A percentile compares a stretch with the other conserved stretches of the same genome.
Conservation (phyloP, 2,113 vertebrate genomes). For the Piprites chloris region DNA sequence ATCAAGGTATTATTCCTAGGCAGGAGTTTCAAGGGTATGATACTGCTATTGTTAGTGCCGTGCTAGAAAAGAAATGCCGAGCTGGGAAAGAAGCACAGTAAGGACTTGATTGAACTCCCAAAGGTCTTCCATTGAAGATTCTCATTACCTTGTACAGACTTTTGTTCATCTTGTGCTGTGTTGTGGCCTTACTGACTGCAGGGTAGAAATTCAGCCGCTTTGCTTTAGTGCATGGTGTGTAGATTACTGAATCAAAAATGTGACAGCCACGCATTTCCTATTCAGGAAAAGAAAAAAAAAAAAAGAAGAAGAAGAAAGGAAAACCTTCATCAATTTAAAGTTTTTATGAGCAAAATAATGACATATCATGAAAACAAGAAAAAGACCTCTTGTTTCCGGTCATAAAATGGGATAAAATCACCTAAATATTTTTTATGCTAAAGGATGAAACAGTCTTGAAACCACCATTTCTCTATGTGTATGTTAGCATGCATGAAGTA, state of each 20-base stretch:
- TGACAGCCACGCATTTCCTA: neutral
- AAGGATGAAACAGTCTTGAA: neutral
- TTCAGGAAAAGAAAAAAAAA: neutral
- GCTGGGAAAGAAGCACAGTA: neutral
- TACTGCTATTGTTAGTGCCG: neutral
- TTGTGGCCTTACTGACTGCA: neutral
- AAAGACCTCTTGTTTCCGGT: neutral
- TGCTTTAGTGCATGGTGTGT: accelerated
- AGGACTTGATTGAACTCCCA: constrained; percentile 37
- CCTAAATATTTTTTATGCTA: neutral
- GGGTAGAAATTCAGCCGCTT: neutral
- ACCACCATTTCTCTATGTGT: accelerated
- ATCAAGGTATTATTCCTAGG: neutral
- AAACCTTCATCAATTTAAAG: neutral
- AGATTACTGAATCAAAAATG: neutral
- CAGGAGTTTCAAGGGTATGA: neutral
- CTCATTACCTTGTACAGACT: constrained; percentile 45
- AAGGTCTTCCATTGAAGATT: constrained; percentile 26
- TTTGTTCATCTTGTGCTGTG: neutral
- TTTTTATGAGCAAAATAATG: neutral
- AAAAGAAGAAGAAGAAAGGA: neutral
- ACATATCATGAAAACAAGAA: neutral
- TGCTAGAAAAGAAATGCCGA: neutral
- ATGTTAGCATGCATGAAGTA: neutral
- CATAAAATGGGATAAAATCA: neutral